phyloP scores from a whole-genome alignment of 2,888 invertebrate genomes.

The Coleophora deauratella region DNA sequence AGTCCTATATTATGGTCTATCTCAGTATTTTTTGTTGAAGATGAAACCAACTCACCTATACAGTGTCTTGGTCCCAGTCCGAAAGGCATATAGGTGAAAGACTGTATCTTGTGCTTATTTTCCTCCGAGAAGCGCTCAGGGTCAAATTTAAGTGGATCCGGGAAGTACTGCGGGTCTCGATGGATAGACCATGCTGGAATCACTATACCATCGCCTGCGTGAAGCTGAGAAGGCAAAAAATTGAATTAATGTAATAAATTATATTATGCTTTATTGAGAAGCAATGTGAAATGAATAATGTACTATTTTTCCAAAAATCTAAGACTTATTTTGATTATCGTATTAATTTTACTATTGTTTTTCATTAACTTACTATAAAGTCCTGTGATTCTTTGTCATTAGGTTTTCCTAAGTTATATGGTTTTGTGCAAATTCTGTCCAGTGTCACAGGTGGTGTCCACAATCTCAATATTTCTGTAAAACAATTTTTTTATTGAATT shows the following conservation, averaged over 20 bases:
- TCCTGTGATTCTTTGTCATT: slow-evolving; percentile 34
- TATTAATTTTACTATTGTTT: too few relatives aligned
- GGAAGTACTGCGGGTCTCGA: slow-evolving; percentile 3
- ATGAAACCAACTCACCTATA: slow-evolving; percentile 49
- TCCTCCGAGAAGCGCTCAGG: slow-evolving; percentile 73
- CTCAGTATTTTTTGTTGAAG: too few relatives aligned
- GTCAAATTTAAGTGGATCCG: slow-evolving; percentile 42
- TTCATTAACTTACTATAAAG: slow-evolving; percentile 35
- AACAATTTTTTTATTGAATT: too few relatives aligned
- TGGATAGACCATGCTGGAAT: slow-evolving; percentile 4
- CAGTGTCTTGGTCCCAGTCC: slow-evolving; percentile 74
- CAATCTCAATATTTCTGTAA: slow-evolving; percentile 51
- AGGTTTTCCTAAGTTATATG: slow-evolving; percentile 52
- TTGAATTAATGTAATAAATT: too few relatives aligned
- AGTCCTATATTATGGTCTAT: too few relatives aligned
- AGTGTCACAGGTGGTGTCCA: slow-evolving; percentile 56
- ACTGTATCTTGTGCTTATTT: slow-evolving; percentile 52
- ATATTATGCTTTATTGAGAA: too few relatives aligned
- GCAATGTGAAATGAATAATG: too few relatives aligned
- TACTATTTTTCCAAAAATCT: too few relatives aligned
- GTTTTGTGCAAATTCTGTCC: slow-evolving; percentile 64
- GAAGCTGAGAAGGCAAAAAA: slow-evolving; percentile 19
- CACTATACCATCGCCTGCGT: slow-evolving; percentile 24
- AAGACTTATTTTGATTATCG: too few relatives aligned
- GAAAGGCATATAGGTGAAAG: slow-evolving; percentile 57